Percentiles rank a stretch among this genome's conserved stretches.
Conservation (phyloP, 2,797 vertebrate genomes). For the Rachycentron canadum region DNA sequence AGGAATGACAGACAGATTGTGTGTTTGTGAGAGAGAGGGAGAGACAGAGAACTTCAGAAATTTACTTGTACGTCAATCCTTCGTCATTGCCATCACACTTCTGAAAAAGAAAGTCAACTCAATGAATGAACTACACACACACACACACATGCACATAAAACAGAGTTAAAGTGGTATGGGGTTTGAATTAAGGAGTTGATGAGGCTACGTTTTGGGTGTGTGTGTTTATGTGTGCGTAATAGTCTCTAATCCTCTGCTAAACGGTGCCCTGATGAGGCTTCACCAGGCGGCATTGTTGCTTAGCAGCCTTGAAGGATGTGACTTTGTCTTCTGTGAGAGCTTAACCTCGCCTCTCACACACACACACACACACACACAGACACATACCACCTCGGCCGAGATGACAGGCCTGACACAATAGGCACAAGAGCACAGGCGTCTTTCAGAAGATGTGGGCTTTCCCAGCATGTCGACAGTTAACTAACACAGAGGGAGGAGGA, state of each 20-base stretch:
- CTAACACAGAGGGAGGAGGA: constrained; percentile 32
- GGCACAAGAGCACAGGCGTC: constrained; percentile 52
- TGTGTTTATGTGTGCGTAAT: constrained; percentile 70
- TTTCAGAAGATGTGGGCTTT: constrained; percentile 48
- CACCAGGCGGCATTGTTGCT: constrained; percentile 79
- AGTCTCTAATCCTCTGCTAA: constrained; percentile 80
- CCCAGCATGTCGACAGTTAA: constrained; percentile 60
- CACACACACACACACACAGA: constrained; percentile 45
- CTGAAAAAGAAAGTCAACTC: constrained; percentile 20
- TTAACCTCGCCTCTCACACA: constrained; percentile 77
- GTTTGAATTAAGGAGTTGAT: constrained; percentile 63
- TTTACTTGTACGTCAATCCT: neutral
- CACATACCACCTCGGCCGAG: constrained; percentile 58
- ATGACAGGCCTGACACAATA: constrained; percentile 59
- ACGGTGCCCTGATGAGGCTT: constrained; percentile 78
- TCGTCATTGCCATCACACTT: constrained; percentile 12
- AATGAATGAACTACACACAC: constrained; percentile 18
- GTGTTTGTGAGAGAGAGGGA: neutral
- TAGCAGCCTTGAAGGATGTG: constrained; percentile 79
- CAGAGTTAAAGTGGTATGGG: constrained; percentile 40
- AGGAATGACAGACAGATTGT: neutral
- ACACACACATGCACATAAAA: constrained; percentile 40
- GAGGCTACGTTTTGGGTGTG: constrained; percentile 45
- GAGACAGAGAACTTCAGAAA: neutral
- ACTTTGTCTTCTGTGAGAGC: constrained; percentile 85